These are phyloP conservation scores for Equus przewalskii DNA, from an alignment of 2,113 vertebrate genomes.

Conservation along the genomic window DNA sequence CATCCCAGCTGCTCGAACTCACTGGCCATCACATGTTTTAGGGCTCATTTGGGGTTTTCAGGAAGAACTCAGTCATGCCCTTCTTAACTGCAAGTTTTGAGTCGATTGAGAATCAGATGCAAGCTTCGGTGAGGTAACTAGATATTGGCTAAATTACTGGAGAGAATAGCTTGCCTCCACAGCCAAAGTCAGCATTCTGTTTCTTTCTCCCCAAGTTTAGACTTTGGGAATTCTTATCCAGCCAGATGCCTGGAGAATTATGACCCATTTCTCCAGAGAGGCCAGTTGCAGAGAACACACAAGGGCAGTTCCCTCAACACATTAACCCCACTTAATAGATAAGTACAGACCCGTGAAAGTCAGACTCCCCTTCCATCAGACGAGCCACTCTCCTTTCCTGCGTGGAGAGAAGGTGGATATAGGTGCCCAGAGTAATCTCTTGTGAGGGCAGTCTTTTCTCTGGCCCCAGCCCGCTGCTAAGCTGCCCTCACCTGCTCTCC, in stretches of 20 bases:
- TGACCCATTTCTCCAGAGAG: neutral
- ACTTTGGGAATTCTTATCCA: neutral
- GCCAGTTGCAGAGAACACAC: neutral
- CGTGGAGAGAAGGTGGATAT: neutral
- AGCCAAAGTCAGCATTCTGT: neutral
- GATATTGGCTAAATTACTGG: neutral
- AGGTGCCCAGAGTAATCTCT: neutral
- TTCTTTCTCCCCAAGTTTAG: neutral
- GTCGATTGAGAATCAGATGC: neutral
- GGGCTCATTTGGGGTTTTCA: neutral
- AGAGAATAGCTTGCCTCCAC: neutral
- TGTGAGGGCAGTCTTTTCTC: neutral
- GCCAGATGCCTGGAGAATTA: neutral
- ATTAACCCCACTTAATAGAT: neutral
- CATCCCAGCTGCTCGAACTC: neutral
- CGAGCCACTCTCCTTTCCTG: neutral
- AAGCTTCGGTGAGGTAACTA: neutral
- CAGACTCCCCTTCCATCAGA: neutral
- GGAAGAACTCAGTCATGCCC: neutral
- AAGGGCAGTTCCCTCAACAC: neutral
- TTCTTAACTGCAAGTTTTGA: constrained; percentile 15
- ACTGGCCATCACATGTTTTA: neutral
- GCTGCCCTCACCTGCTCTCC: neutral
- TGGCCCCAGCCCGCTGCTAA: neutral
- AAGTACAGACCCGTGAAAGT: too few relatives aligned